These are phyloP conservation scores for Hippoglossus stenolepis DNA, from an alignment of 2,113 vertebrate genomes.

Conservation along the genomic window DNA sequence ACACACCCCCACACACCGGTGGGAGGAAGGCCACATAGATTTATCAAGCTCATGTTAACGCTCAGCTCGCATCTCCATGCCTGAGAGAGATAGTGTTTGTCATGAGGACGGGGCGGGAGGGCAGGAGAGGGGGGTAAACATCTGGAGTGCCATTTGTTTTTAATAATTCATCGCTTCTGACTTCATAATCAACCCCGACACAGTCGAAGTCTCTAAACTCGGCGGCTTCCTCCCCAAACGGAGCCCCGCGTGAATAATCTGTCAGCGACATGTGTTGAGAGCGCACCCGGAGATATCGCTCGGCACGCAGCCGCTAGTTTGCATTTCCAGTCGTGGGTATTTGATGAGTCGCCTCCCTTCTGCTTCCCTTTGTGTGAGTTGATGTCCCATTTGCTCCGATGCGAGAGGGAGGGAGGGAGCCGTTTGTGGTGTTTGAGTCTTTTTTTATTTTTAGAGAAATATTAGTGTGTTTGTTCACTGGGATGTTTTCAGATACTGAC, in stretches of 20 bases:
- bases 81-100: slow-evolving; percentile 63
- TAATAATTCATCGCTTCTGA: slow-evolving; percentile 76
- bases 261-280: slow-evolving; percentile 48
- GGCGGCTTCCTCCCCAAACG: slow-evolving; percentile 38
- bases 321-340: slow-evolving; percentile 45
- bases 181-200: slow-evolving; percentile 66
- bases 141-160: slow-evolving; percentile 75
- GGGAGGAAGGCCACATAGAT: slow-evolving; percentile 42
- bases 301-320: slow-evolving; percentile 53
- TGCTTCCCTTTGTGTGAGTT: slow-evolving; percentile 19
- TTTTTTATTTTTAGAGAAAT: slow-evolving; percentile 10
- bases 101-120: slow-evolving; percentile 32
- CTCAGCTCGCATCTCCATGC: slow-evolving; percentile 38
- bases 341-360: slow-evolving; percentile 54
- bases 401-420: slow-evolving; percentile 23
- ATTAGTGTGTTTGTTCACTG: slow-evolving; percentile 7
- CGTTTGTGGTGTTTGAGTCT: slow-evolving; percentile 31
- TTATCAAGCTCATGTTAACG: slow-evolving; percentile 55
- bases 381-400: slow-evolving; percentile 57
- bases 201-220: slow-evolving; percentile 57
- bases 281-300: slow-evolving; percentile 56
- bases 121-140: slow-evolving; percentile 42
- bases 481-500: slow-evolving; percentile 22
- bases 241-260: slow-evolving; percentile 59
- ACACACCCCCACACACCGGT: not conserved